A percentile compares a stretch with the other conserved stretches of the same genome.
Conservation (phyloP, 2,888 invertebrate species). For the Ectropis crepuscularia region DNA sequence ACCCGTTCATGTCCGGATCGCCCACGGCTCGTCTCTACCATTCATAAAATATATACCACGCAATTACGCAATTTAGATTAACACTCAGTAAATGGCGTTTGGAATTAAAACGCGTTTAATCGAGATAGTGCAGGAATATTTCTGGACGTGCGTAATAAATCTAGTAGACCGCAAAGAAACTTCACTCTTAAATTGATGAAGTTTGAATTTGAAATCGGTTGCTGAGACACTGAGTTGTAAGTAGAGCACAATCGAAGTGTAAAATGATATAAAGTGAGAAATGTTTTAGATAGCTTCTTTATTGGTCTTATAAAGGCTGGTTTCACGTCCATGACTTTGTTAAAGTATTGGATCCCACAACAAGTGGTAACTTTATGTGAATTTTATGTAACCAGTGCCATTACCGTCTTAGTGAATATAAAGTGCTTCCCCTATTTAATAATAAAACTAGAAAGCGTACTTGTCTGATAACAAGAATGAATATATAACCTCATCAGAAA, state of each 20-base stretch:
- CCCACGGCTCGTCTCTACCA: conserved; percentile 73
- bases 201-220: conserved; percentile 13
- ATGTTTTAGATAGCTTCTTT: conserved; percentile 23
- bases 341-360: conserved; percentile 11
- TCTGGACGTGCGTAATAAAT: conserved; percentile 31
- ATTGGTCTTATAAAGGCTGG: conserved; percentile 16
- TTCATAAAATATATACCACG: conserved; percentile 71
- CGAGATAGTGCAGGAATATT: conserved; percentile 44
- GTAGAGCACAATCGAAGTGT: conserved; percentile 30
- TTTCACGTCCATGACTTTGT: conserved; percentile 6
- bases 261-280: conserved; percentile 33
- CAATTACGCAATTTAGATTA: conserved; percentile 71
- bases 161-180: conserved; percentile 8
- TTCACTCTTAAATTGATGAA: conserved; percentile 9
- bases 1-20: conserved; percentile 67
- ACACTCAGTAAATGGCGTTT: conserved; percentile 51
- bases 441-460: neutral
- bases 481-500: too few relatives aligned
- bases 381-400: conserved; percentile 33
- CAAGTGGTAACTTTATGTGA: neutral
- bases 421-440: neutral
- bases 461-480: too few relatives aligned
- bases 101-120: conserved; percentile 55
- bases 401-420: conserved; percentile 13
- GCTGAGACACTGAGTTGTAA: conserved; percentile 16